Evolutionary conservation across 2,888 invertebrate genomes (phyloP).

Genomic region (Dascillus cervinus): DNA sequence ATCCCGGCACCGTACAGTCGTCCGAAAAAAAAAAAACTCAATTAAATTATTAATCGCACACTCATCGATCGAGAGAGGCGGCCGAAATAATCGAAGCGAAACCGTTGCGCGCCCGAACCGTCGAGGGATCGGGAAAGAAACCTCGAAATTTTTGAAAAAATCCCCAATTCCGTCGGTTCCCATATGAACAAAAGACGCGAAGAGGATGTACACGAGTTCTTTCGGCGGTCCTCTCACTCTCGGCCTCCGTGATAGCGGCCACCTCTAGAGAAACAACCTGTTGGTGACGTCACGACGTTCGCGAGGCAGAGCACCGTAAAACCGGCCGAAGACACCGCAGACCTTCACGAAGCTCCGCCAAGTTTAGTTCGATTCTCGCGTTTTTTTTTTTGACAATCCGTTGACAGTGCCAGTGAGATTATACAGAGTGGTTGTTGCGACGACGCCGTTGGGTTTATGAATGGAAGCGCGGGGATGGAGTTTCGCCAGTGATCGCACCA

Average conservation of each 20-base stretch:
- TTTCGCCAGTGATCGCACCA: too few relatives aligned
- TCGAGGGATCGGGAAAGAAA: too few relatives aligned
- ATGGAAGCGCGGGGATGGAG: too few relatives aligned
- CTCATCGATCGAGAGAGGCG: neutral
- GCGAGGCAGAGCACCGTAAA: slow-evolving; percentile 11
- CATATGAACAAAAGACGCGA: slow-evolving; percentile 5
- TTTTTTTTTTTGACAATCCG: neutral
- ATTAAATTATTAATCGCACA: neutral
- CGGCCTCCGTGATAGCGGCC: slow-evolving; percentile 35
- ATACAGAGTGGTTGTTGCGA: neutral
- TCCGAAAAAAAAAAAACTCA: neutral
- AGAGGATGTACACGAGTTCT: slow-evolving; percentile 9
- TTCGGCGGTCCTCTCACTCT: slow-evolving; percentile 9
- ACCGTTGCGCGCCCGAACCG: too few relatives aligned
- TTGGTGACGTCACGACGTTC: slow-evolving; percentile 33
- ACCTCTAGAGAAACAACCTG: slow-evolving; percentile 35
- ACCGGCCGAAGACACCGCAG: slow-evolving; percentile 12
- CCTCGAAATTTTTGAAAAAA: too few relatives aligned
- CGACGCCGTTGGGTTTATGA: neutral
- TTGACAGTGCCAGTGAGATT: neutral
- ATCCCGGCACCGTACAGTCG: neutral
- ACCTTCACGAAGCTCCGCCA: slow-evolving; percentile 7
- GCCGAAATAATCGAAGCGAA: too few relatives aligned
- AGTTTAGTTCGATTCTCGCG: slow-evolving; percentile 1
- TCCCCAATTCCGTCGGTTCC: too few relatives aligned